Evolutionary conservation across 2,888 invertebrate genomes (phyloP), one percentile per base, ranked within the genome.

Genomic region (Hetaerina titia): DNA sequence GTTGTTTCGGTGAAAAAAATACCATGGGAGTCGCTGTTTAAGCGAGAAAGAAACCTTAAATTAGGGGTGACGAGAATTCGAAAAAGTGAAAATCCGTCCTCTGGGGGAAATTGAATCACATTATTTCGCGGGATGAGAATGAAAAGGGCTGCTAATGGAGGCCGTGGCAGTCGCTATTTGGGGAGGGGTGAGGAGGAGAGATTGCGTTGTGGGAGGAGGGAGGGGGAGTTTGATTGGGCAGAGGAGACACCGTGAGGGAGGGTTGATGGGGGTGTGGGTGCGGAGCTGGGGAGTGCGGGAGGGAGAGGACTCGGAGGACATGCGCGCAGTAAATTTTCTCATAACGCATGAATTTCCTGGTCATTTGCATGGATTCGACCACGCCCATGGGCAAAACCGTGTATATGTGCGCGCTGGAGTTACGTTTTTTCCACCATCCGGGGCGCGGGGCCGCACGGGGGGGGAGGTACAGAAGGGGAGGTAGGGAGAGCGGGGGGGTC

Each of bases 331-430:
- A 74, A 92, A 92, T 92, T 74, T 69, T n/a, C 92, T 92, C 92
- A 92, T 92, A 92, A 92, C 92, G 92, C 92, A 92, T 92, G 92
- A 92, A 92, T 92, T 69, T 92, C 92, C 92, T 69, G 92, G 69
- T 92, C 92, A 92, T 92, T 92, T 92, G 92, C 92, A 92, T 92
- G 92, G 64, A 90, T 90, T 63, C 63, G 90, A 57, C 92, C 92
- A 69, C 92, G 92, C 92, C 92, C 92, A 69, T 69, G 56, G 63
- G 74, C 92, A 92, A 92, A 92, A 92, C 56, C 63, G 56, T 56
- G 90, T 64, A 64, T 25, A 45, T 90, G 64, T 90, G 64, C 90
- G 64, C 63, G 17, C 63, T n/a, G 31, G 90, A 81, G 81, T 31
- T 90, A n/a, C 25, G 60, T 90, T 60, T 90, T 60, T 64, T 31